phyloP scores from a whole-genome alignment of 2,113 vertebrate genomes.

The Petrocephalus microphthalmus region DNA sequence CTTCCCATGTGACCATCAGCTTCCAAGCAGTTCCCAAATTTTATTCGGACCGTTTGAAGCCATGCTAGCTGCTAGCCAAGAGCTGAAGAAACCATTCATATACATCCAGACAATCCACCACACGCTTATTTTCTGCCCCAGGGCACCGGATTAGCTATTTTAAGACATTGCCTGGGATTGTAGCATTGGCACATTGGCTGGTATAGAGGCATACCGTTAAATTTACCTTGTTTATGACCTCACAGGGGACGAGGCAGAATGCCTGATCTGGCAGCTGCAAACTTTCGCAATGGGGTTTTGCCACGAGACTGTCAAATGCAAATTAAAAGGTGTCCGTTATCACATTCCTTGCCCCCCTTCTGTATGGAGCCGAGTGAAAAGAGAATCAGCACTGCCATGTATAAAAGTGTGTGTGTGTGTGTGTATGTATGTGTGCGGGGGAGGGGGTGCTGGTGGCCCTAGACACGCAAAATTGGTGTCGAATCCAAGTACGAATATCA shows the following conservation, averaged over 20 bases:
- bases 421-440: neutral
- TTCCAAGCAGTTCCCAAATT: neutral
- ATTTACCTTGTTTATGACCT: neutral
- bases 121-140: neutral
- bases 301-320: too few relatives aligned
- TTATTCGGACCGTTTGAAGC: neutral
- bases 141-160: neutral
- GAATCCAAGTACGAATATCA: neutral
- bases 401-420: neutral
- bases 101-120: neutral
- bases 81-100: neutral
- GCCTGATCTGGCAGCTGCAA: neutral
- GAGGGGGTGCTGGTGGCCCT: neutral
- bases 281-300: neutral
- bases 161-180: neutral
- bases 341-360: neutral
- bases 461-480: neutral
- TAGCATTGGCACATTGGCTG: neutral
- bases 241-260: neutral
- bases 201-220: neutral
- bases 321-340: neutral
- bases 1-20: neutral
- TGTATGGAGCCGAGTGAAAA: neutral
- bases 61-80: neutral
- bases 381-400: neutral